A percentile compares a stretch with the other conserved stretches of the same genome.
Conservation (phyloP, 1,140 invertebrate species). For the Ceratina australensis region DNA sequence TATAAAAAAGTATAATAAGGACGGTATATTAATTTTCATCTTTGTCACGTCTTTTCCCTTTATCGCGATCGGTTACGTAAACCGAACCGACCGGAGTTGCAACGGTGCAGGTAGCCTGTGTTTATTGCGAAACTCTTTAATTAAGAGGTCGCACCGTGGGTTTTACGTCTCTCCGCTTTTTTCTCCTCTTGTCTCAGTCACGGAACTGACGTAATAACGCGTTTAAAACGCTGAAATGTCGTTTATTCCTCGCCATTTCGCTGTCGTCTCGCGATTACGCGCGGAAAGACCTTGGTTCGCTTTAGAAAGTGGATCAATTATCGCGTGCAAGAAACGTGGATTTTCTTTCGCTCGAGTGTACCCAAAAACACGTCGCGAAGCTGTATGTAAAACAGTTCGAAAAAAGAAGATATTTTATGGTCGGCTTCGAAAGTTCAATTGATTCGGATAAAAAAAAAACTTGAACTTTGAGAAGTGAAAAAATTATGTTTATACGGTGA, state of each 20-base stretch:
- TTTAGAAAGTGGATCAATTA: neutral
- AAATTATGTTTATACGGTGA: no score
- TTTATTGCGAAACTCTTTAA: slow-evolving; percentile 19
- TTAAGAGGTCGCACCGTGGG: neutral
- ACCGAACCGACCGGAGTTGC: neutral
- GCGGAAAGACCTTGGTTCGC: neutral
- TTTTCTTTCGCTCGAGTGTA: neutral
- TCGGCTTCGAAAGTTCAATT: no score
- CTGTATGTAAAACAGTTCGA: no score
- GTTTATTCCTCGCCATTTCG: neutral
- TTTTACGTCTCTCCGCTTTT: neutral
- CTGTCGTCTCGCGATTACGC: neutral
- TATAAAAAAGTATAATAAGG: no score
- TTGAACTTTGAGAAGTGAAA: no score
- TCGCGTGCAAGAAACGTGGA: neutral
- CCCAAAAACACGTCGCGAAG: neutral
- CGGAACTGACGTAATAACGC: neutral
- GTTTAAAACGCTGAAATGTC: neutral
- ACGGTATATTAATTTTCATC: neutral
- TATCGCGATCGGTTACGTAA: neutral
- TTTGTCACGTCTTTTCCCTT: neutral
- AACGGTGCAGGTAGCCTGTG: neutral
- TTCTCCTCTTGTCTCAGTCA: neutral
- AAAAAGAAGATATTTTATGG: no score
- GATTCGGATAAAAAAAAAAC: no score